Evolutionary conservation across 2,888 invertebrate species (phyloP).

Genomic region (Trissoscelio sp.): DNA sequence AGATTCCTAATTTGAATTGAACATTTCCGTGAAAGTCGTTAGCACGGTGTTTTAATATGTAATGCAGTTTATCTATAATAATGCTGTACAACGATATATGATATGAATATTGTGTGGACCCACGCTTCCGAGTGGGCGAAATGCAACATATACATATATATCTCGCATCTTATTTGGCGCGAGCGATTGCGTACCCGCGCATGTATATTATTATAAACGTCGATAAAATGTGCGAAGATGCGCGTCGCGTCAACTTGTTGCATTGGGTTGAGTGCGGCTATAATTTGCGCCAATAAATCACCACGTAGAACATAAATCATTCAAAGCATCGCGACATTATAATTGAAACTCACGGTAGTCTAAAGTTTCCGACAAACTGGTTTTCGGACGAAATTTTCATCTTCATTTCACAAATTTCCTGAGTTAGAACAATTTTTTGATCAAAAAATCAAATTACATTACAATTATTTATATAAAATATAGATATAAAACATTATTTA

Average conservation of each 20-base stretch:
- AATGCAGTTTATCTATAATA: slow-evolving; percentile 36
- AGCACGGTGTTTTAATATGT: slow-evolving; percentile 25
- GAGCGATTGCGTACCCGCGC: slow-evolving; percentile 14
- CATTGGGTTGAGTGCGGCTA: slow-evolving; percentile 42
- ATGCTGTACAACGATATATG: slow-evolving; percentile 17
- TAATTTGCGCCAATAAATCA: slow-evolving; percentile 61
- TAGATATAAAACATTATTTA: no score
- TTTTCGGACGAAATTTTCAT: slow-evolving; percentile 28
- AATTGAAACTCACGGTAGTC: slow-evolving; percentile 61
- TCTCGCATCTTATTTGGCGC: slow-evolving; percentile 53
- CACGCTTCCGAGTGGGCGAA: slow-evolving; percentile 62
- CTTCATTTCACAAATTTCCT: no score
- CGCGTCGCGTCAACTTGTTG: slow-evolving; percentile 42
- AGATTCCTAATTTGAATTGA: no score
- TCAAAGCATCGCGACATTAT: slow-evolving; percentile 41
- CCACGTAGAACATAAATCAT: slow-evolving; percentile 42
- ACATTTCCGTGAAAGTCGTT: slow-evolving; percentile 51
- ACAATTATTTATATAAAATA: no score
- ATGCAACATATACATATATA: slow-evolving; percentile 52
- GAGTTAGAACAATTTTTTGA: no score
- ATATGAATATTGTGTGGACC: slow-evolving; percentile 51
- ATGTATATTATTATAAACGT: slow-evolving; percentile 29
- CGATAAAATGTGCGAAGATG: slow-evolving; percentile 53
- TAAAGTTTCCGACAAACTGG: slow-evolving; percentile 55
- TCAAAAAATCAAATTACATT: no score